A percentile compares a stretch with the other conserved stretches of the same genome.
Evolutionary conservation across 2,888 invertebrate species (phyloP).

Genomic region (Shargacucullia verbasci): DNA sequence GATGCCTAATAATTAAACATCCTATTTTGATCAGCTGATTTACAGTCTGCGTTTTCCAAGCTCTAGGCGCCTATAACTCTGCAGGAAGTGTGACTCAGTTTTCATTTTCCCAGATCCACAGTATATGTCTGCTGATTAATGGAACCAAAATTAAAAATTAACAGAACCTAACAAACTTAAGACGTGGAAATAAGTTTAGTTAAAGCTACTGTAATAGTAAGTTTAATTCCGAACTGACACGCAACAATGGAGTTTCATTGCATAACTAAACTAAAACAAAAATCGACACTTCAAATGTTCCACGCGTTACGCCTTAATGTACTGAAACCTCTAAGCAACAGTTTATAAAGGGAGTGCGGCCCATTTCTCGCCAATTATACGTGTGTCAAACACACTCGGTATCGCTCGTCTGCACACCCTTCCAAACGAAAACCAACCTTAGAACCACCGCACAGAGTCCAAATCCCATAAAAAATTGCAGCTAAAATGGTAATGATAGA

Average conservation of each 20-base stretch:
- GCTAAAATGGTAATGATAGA: conserved; percentile 69
- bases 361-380: conserved; percentile 87
- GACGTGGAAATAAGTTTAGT: no score
- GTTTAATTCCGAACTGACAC: background rate
- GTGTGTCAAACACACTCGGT: conserved; percentile 81
- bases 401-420: conserved; percentile 45
- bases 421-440: conserved; percentile 50
- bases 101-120: no score
- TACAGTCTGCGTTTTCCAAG: no score
- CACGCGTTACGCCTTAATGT: conserved; percentile 52
- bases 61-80: no score
- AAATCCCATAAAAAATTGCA: conserved; percentile 33
- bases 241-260: conserved; percentile 34
- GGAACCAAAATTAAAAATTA: no score
- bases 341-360: conserved; percentile 74
- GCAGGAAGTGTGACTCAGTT: no score
- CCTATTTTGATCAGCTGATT: no score
- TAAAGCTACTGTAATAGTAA: background rate
- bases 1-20: no score
- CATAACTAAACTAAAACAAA: conserved; percentile 41
- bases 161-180: no score
- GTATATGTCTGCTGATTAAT: no score
- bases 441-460: conserved; percentile 45
- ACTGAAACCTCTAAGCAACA: conserved; percentile 66
- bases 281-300: conserved; percentile 41